Conservation (phyloP, 2,888 invertebrate species). For the Drosophila melanosoma region DNA sequence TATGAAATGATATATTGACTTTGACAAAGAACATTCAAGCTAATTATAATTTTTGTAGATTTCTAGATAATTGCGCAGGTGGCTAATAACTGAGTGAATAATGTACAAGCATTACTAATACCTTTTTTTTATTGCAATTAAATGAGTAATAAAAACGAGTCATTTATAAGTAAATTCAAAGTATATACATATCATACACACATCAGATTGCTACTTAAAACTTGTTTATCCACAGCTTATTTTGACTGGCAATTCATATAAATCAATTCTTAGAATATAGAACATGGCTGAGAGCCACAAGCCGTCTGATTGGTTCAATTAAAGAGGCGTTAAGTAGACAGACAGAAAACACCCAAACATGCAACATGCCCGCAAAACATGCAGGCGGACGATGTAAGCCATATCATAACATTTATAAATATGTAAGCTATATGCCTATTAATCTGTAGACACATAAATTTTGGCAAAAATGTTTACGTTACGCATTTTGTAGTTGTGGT, state of each 20-base stretch:
- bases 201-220: not conserved
- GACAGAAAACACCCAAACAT: conserved; percentile 14
- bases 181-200: not conserved
- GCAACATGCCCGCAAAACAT: conserved; percentile 1
- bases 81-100: not conserved
- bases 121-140: not conserved
- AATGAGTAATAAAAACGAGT: not conserved
- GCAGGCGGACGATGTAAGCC: conserved; percentile 32
- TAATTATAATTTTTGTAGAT: not conserved
- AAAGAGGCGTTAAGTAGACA: conserved; percentile 28
- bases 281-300: not conserved
- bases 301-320: conserved; percentile 21
- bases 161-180: not conserved
- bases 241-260: not conserved
- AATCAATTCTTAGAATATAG: conserved; percentile 9
- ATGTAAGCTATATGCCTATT: not conserved
- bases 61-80: not conserved
- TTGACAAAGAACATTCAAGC: not conserved
- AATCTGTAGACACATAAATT: conserved; percentile 2
- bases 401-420: conserved; percentile 15
- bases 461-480: conserved; percentile 29
- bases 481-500: conserved; percentile 19
- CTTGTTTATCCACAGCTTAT: not conserved
- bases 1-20: not conserved
- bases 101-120: not conserved